Conservation (phyloP, 2,113 vertebrate species). For the Plotosus lineatus region DNA sequence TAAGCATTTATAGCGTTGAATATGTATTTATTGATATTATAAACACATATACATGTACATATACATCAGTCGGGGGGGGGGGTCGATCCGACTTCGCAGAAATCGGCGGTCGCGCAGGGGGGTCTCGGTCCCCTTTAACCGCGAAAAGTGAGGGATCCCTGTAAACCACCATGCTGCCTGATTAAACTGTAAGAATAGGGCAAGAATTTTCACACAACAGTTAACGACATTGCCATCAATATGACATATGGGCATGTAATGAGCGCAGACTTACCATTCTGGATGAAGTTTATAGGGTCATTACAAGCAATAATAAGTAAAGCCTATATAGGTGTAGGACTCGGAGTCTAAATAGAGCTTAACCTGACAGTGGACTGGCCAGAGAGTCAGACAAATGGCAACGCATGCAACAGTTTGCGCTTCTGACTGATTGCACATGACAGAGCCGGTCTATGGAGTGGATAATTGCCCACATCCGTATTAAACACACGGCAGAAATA, state of each 20-base stretch:
- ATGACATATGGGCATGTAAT: background rate
- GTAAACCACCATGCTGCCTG: too few relatives aligned
- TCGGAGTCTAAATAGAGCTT: background rate
- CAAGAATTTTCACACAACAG: background rate
- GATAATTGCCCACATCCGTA: slow-evolving; percentile 31
- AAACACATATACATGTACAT: too few relatives aligned
- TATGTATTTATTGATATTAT: too few relatives aligned
- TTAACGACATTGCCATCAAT: background rate
- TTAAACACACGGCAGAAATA: slow-evolving; percentile 24
- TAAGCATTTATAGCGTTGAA: too few relatives aligned
- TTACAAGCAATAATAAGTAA: background rate
- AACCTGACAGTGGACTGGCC: slow-evolving; percentile 5
- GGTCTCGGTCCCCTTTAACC: too few relatives aligned
- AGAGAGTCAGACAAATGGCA: slow-evolving; percentile 16
- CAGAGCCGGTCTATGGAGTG: background rate
- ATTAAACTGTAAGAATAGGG: background rate
- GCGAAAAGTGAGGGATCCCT: too few relatives aligned
- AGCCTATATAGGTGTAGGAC: background rate
- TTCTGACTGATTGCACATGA: slow-evolving; percentile 21
- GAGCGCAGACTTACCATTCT: slow-evolving; percentile 7
- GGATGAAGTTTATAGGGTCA: background rate
- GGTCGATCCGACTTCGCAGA: too few relatives aligned
- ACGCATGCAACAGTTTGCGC: background rate
- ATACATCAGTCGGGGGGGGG: too few relatives aligned
- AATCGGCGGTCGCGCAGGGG: too few relatives aligned